These are phyloP conservation scores for Neolamprologus longior DNA, from an alignment of 2,113 vertebrate genomes.

Conservation along the genomic window DNA sequence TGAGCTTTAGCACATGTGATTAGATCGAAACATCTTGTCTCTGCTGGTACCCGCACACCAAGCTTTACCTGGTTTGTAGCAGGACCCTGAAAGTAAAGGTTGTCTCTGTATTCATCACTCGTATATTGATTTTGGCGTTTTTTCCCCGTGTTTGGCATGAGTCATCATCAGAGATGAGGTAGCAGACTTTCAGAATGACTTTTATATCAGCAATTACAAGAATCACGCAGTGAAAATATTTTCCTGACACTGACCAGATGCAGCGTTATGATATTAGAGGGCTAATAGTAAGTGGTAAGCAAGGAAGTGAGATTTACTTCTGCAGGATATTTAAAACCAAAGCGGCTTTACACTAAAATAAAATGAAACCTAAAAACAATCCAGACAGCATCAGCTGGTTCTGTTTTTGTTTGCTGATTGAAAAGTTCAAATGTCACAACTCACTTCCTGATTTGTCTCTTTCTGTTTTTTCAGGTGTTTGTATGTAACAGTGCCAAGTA, in stretches of 20 bases:
- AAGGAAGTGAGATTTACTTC: not conserved
- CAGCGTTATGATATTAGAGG: not conserved
- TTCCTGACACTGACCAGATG: not conserved
- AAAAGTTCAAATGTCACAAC: not conserved
- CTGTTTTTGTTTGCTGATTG: not conserved
- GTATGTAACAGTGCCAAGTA: constrained; percentile 97
- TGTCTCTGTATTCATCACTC: not conserved
- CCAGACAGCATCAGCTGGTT: not conserved
- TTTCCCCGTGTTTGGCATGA: not conserved
- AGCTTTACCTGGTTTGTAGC: not conserved
- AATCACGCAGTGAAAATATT: not conserved
- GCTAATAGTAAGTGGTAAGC: not conserved
- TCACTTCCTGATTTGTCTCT: not conserved
- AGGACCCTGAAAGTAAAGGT: not conserved
- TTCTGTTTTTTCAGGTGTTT: constrained; percentile 77
- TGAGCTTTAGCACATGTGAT: not conserved
- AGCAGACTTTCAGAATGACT: not conserved
- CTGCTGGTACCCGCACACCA: not conserved
- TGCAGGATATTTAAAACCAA: not conserved
- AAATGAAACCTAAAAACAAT: not conserved
- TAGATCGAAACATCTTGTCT: not conserved
- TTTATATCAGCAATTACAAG: not conserved
- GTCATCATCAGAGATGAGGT: not conserved
- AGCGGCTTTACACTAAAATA: not conserved
- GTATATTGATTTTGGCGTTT: not conserved